Percentiles rank a stretch among this genome's conserved stretches.
Evolutionary conservation across 2,797 vertebrate species (phyloP).

Genomic region (Paratrypauchen microcephalus): DNA sequence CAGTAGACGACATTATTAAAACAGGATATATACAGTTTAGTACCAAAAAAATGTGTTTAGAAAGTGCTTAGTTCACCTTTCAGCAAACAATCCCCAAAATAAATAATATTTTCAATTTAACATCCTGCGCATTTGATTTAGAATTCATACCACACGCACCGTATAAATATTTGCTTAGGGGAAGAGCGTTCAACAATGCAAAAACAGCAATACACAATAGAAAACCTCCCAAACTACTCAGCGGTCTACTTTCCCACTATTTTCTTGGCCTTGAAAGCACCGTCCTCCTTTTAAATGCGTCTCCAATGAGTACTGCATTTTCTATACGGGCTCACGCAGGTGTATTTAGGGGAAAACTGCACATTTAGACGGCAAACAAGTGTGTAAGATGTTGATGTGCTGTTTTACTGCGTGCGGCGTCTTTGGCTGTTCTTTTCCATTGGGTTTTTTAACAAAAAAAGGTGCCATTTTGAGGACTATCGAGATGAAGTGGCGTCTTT

Average conservation of each 20-base stretch:
- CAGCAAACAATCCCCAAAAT: neutral
- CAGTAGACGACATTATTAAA: too few species aligned
- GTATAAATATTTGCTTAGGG: neutral
- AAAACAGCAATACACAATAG: neutral
- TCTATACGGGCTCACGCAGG: slow-evolving; percentile 22
- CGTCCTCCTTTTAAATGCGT: slow-evolving; percentile 6
- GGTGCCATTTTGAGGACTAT: slow-evolving; percentile 22
- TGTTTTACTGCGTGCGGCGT: slow-evolving; percentile 39
- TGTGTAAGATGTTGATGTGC: slow-evolving; percentile 46
- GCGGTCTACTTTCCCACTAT: neutral
- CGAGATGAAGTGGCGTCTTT: slow-evolving; percentile 26
- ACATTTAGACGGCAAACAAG: slow-evolving; percentile 52
- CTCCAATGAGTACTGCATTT: slow-evolving; percentile 13
- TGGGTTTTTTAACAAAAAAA: slow-evolving; percentile 28
- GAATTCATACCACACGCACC: neutral
- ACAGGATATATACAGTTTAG: too few species aligned
- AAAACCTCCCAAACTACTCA: neutral
- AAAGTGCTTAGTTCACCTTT: neutral
- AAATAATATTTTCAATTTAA: neutral
- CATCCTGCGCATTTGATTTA: neutral
- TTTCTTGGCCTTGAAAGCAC: slow-evolving; percentile 16
- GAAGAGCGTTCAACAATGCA: neutral
- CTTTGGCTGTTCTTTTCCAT: slow-evolving; percentile 15
- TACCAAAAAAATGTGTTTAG: too few species aligned
- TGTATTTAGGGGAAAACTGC: slow-evolving; percentile 44